Evolutionary conservation across 2,113 vertebrate genomes (phyloP), one percentile per base, ranked within the genome.

Genomic region (Ciconia maguari): DNA sequence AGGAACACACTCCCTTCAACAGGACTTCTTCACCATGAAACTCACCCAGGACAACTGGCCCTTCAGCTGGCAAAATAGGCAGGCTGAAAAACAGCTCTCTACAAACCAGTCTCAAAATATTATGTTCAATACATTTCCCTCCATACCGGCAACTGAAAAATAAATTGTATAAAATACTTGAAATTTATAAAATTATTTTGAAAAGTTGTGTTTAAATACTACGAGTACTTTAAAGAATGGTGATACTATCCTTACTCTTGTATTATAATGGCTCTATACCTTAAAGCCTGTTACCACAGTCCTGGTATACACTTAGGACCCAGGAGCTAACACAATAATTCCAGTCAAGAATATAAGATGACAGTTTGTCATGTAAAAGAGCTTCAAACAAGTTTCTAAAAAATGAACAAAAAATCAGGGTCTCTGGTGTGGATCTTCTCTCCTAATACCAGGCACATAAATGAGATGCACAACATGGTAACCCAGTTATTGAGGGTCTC

Each of bases 1-100:
- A 78, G 34, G 17, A 10, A 6, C 29, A 55, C 3, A 4, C 0
- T 46, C 8, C 12, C n/a, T 44, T n/a, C 7, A 6, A 4, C 20
- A 17, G 29, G 22, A 55, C 41, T 66, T 61, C 11, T 48, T 36
- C 13, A 9, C 20, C n/a, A 9, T 60, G 81, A 61, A 52, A 76
- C 14, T 54, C 25, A 7, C 5, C 6, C 14, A 38, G 34, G 17
- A 38, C 34, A 46, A 8, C 11, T 48, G 36, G 7, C 5, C 17
- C 46, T 44, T 71, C 52, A 66, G 21, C 42, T 58, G 71, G 32
- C 13, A 72, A 62, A 32, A 20, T 7, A 78, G 7, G 6, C 57
- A 55, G 34, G 18, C 4, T 60, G 34, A 87, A 71, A 68, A 24
- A 83, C 18, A 46, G 8, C 26, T 87, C 66, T 87, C 44, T 65